Conservation (phyloP, 2,888 invertebrate genomes). For the Catocala fraxini region DNA sequence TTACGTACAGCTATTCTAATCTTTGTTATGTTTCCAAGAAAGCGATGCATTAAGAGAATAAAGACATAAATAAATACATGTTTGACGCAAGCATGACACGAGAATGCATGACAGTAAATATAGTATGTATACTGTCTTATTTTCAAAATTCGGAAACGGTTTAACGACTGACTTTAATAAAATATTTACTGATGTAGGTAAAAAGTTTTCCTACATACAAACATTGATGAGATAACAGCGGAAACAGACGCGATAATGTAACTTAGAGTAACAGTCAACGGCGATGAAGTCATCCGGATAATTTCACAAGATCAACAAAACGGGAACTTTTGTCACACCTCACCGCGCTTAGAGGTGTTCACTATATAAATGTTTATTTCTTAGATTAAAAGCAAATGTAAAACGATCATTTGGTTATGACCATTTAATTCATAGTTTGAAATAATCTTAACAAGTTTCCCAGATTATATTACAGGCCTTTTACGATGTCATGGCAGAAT, state of each 20-base stretch:
- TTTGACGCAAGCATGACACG: conserved; percentile 14
- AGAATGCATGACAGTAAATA: conserved; percentile 15
- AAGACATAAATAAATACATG: background rate
- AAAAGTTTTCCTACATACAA: conserved; percentile 43
- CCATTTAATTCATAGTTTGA: conserved; percentile 23
- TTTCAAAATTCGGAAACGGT: conserved; percentile 31
- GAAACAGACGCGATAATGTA: conserved; percentile 67
- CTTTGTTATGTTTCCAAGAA: conserved; percentile 18
- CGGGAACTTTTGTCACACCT: conserved; percentile 55
- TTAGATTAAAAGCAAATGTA: conserved; percentile 38
- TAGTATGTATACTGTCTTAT: background rate
- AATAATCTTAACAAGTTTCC: conserved; percentile 16
- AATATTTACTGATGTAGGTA: conserved; percentile 31
- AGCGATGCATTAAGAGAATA: conserved; percentile 7
- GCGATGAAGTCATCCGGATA: conserved; percentile 60
- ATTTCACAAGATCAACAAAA: conserved; percentile 60
- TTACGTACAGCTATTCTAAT: conserved; percentile 19
- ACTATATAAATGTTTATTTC: conserved; percentile 49
- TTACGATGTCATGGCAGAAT: background rate
- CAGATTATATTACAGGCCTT: background rate
- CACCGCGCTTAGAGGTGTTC: conserved; percentile 39
- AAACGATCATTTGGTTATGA: conserved; percentile 28
- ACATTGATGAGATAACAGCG: conserved; percentile 67
- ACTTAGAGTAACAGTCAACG: conserved; percentile 59
- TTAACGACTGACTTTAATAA: conserved; percentile 29